Percentiles rank a stretch among this genome's conserved stretches.
Evolutionary conservation across 2,797 vertebrate genomes (phyloP).

Genomic region (Poecilia picta): DNA sequence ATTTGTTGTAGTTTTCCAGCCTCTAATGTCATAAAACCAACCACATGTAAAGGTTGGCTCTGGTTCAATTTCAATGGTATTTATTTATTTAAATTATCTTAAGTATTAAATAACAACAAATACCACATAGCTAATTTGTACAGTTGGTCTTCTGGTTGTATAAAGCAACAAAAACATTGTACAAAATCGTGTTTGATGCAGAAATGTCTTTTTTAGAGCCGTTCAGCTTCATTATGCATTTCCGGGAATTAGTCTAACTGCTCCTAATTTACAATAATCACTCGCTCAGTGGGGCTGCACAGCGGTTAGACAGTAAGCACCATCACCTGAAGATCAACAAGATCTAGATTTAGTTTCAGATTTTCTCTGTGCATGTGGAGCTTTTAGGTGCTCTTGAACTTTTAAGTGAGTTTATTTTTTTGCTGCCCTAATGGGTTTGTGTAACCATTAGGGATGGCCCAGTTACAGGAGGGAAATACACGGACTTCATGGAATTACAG

Average conservation of each 20-base stretch:
- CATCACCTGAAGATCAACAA: neutral
- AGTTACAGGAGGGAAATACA: neutral
- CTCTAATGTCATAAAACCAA: neutral
- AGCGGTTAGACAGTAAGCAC: neutral
- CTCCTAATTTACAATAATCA: constrained; percentile 6
- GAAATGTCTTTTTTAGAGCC: neutral
- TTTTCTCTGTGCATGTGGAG: neutral
- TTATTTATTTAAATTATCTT: neutral
- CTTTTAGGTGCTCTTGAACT: neutral
- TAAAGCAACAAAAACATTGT: neutral
- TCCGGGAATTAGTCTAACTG: constrained; percentile 16
- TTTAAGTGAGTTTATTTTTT: neutral
- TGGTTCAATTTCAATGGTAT: neutral
- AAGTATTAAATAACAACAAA: neutral
- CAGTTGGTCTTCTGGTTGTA: neutral
- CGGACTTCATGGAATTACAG: neutral
- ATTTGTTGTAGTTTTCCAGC: neutral
- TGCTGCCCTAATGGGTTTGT: neutral
- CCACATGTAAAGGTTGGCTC: neutral
- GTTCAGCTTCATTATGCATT: neutral
- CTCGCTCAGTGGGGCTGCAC: neutral
- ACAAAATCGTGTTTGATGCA: neutral
- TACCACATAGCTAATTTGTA: neutral
- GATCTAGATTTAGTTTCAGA: neutral
- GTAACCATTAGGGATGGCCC: neutral